phyloP scores from a whole-genome alignment of 1,140 invertebrate species.

The Lordiphosa collinella region DNA sequence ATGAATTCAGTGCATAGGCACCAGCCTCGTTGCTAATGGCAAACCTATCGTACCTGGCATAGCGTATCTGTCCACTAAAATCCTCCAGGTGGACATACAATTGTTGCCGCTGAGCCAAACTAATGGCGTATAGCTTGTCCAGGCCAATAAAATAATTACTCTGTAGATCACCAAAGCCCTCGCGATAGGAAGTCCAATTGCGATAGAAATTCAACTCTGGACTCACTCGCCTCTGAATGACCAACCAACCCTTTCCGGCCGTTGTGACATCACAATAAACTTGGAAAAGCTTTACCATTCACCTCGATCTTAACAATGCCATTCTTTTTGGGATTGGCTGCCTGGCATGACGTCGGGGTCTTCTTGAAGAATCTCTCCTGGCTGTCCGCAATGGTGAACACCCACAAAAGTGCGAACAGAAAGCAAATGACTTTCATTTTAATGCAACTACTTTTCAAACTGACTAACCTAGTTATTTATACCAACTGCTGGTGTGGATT shows the following conservation, averaged over 20 bases:
- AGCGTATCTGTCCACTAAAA: constrained; percentile 14
- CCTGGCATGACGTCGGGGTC: constrained; percentile 17
- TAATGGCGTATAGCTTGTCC: constrained; percentile 14
- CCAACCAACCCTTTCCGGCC: constrained; percentile 18
- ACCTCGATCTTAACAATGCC: constrained; percentile 23
- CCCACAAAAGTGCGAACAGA: neutral
- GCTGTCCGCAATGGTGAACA: neutral
- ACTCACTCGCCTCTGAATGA: constrained; percentile 34
- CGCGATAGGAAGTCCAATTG: constrained; percentile 23
- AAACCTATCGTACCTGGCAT: constrained; percentile 19
- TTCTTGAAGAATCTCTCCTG: constrained; percentile 2
- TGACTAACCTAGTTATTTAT: neutral
- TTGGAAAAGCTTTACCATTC: constrained; percentile 14
- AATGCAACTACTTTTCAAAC: neutral
- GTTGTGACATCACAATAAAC: constrained; percentile 29
- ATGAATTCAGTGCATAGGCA: constrained; percentile 12
- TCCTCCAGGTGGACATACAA: constrained; percentile 30
- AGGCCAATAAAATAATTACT: constrained; percentile 29
- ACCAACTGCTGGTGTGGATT: neutral
- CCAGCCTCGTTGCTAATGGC: constrained; percentile 26
- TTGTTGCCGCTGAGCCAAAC: constrained; percentile 1
- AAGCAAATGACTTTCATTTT: neutral
- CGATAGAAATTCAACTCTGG: constrained; percentile 28
- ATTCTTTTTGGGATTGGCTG: constrained; percentile 34
- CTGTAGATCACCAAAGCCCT: constrained; percentile 26